These are phyloP conservation scores for Leuctra nigra DNA, from an alignment of 2,888 invertebrate species.

Conservation along the genomic window DNA sequence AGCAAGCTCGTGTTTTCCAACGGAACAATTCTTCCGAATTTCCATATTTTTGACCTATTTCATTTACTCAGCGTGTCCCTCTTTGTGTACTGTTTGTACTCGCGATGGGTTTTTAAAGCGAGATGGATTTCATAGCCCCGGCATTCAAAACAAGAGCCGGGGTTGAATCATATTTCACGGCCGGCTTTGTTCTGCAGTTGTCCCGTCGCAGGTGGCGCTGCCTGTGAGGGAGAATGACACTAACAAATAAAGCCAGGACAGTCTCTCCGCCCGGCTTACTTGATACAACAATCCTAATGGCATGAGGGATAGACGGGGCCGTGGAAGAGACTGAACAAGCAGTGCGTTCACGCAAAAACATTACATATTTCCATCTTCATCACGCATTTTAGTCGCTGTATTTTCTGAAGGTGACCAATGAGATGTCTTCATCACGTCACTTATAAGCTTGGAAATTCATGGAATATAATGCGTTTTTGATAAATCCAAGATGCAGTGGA, in stretches of 20 bases:
- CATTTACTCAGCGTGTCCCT: slow-evolving; percentile 3
- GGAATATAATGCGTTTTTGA: too few relatives aligned
- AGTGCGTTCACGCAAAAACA: too few relatives aligned
- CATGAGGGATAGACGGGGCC: neutral
- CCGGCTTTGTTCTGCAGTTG: slow-evolving; percentile 7
- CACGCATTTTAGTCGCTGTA: too few relatives aligned
- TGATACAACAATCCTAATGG: slow-evolving; percentile 4
- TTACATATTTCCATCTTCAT: too few relatives aligned
- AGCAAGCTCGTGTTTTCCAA: neutral
- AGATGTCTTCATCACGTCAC: too few relatives aligned
- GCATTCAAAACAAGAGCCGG: neutral
- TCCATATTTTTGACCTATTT: slow-evolving; percentile 18
- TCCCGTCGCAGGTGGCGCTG: slow-evolving; percentile 8
- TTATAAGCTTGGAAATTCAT: too few relatives aligned
- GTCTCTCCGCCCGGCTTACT: neutral
- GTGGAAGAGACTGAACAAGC: too few relatives aligned
- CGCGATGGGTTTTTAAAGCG: slow-evolving; percentile 2
- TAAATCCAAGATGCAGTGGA: too few relatives aligned
- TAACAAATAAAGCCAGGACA: slow-evolving; percentile 1
- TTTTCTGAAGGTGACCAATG: too few relatives aligned
- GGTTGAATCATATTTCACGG: slow-evolving; percentile 12
- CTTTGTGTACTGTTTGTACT: slow-evolving; percentile 3
- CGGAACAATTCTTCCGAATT: slow-evolving; percentile 10
- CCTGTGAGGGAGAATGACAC: neutral
- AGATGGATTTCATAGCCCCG: slow-evolving; percentile 1